Conservation (phyloP, 2,797 vertebrate species). For the Australoheros facetus region DNA sequence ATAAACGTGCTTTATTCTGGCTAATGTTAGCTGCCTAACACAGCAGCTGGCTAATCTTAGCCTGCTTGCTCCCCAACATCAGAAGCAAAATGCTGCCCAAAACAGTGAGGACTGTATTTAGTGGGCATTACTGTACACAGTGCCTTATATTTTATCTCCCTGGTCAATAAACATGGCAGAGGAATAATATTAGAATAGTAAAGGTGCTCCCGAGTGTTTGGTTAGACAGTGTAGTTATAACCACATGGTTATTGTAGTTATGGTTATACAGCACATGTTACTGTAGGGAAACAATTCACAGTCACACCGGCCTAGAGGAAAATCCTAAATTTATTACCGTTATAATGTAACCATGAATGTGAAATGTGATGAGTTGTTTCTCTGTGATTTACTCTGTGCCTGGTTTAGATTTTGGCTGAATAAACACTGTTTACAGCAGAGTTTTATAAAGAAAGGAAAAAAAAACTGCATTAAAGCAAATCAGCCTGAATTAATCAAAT, state of each 20-base stretch:
- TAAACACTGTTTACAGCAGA: neutral
- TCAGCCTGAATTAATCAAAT: neutral
- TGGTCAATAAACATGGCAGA: neutral
- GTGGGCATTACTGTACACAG: too few relatives aligned
- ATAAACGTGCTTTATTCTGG: neutral
- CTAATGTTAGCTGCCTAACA: neutral
- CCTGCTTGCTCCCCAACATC: neutral
- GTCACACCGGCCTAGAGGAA: neutral
- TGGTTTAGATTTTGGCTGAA: neutral
- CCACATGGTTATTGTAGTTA: neutral
- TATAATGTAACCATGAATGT: neutral
- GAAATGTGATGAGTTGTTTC: neutral
- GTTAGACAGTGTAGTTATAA: too few relatives aligned
- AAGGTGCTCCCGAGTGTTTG: too few relatives aligned
- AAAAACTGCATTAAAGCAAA: neutral
- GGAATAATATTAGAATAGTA: neutral
- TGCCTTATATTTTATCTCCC: neutral
- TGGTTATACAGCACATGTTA: neutral
- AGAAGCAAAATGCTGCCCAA: neutral
- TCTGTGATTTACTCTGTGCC: neutral
- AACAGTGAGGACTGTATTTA: accelerated
- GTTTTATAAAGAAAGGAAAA: neutral
- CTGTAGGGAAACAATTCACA: neutral
- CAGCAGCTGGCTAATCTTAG: neutral
- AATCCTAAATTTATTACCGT: neutral